These are phyloP conservation scores for Caenorhabditis zanzibari DNA, from an alignment of 2,888 invertebrate genomes.

Conservation along the genomic window DNA sequence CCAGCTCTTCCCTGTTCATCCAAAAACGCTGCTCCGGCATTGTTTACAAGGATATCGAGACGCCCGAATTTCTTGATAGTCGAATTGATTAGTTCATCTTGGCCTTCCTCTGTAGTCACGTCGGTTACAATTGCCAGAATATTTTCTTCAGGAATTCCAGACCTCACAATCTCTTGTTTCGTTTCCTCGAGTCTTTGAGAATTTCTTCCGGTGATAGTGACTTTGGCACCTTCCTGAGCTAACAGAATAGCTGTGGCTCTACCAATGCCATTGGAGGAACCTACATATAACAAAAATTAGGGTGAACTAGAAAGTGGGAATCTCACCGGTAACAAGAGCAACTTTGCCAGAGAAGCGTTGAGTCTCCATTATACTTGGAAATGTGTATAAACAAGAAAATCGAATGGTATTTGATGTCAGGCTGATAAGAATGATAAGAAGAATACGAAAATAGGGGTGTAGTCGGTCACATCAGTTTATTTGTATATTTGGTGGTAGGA, in stretches of 20 bases:
- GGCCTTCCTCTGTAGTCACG: constrained; percentile 31
- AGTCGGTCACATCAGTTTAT: background rate
- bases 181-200: constrained; percentile 27
- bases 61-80: constrained; percentile 59
- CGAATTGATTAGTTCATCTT: constrained; percentile 47
- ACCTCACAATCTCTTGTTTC: constrained; percentile 33
- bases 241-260: constrained; percentile 6
- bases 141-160: constrained; percentile 41
- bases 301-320: too few species aligned
- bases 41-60: constrained; percentile 55
- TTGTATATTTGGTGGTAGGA: too few species aligned
- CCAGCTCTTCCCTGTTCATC: background rate
- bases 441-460: background rate
- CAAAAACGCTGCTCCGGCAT: background rate
- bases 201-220: constrained; percentile 21
- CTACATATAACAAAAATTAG: background rate
- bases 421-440: background rate
- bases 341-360: constrained; percentile 18
- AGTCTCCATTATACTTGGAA: background rate
- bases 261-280: constrained; percentile 4
- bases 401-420: background rate
- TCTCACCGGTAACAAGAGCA: constrained; percentile 12
- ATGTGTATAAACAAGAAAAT: background rate
- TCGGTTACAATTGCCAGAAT: constrained; percentile 45
- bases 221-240: constrained; percentile 10